Evolutionary conservation across 2,888 invertebrate genomes (phyloP).

Genomic region (Sesia bembeciformis): DNA sequence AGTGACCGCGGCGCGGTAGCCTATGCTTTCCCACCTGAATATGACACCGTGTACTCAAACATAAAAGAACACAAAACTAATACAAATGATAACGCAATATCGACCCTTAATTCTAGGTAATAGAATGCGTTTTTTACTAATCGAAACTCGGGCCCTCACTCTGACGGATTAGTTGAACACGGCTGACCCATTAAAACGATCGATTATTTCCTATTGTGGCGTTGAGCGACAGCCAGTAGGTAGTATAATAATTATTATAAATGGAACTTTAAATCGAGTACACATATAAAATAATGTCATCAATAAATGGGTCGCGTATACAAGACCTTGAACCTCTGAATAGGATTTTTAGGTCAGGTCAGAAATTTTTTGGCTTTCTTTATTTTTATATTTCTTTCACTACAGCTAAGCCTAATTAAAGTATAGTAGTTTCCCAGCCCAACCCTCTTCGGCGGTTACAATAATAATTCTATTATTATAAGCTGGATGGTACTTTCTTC

Average conservation of each 20-base stretch:
- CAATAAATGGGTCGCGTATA: too few relatives aligned
- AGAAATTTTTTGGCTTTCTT: too few relatives aligned
- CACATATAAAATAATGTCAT: too few relatives aligned
- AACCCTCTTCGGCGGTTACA: too few relatives aligned
- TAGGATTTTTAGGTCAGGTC: too few relatives aligned
- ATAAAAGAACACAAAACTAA: constrained; percentile 39
- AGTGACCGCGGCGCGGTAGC: constrained; percentile 68
- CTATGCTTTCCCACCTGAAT: constrained; percentile 71
- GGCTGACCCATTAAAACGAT: constrained; percentile 73
- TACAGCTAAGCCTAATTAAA: too few relatives aligned
- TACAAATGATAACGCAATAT: constrained; percentile 25
- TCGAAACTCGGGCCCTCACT: constrained; percentile 37
- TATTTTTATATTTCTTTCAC: too few relatives aligned
- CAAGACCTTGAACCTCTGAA: too few relatives aligned
- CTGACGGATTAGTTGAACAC: constrained; percentile 63
- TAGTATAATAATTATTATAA: constrained; percentile 39
- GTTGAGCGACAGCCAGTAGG: constrained; percentile 32
- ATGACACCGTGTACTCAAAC: constrained; percentile 49
- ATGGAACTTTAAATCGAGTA: constrained; percentile 11
- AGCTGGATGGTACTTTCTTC: too few relatives aligned
- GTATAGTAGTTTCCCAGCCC: too few relatives aligned
- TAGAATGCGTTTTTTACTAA: constrained; percentile 37
- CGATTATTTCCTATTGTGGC: constrained; percentile 71
- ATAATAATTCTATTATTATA: too few relatives aligned
- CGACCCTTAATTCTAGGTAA: constrained; percentile 30